Conservation (phyloP, 2,113 vertebrate genomes). For the Pachyramphus minor region DNA sequence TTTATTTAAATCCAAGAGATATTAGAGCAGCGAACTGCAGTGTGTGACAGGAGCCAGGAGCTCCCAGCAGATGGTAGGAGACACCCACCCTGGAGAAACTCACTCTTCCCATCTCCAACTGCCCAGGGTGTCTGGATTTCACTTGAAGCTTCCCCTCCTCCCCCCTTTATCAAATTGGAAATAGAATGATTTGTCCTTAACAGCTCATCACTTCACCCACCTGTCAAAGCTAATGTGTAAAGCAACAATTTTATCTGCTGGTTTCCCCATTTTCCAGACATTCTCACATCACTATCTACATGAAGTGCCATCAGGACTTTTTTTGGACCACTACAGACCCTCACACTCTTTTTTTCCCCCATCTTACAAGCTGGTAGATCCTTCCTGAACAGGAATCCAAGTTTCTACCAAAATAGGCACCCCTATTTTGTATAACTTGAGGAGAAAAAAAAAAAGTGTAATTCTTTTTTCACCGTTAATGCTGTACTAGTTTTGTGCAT, state of each 20-base stretch:
- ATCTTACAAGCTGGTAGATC: neutral
- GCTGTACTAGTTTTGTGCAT: neutral
- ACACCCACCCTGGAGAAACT: neutral
- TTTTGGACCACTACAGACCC: neutral
- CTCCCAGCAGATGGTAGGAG: neutral
- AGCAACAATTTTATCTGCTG: neutral
- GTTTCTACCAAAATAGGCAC: neutral
- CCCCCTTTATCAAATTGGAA: neutral
- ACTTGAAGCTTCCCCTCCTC: neutral
- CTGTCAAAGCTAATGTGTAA: neutral
- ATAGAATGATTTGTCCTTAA: neutral
- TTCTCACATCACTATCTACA: neutral
- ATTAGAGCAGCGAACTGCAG: neutral
- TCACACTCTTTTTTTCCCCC: neutral
- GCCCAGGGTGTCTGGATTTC: neutral
- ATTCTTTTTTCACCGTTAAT: neutral
- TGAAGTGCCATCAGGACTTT: neutral
- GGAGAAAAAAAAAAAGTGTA: accelerated
- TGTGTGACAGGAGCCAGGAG: neutral
- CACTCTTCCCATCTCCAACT: neutral
- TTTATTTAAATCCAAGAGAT: neutral
- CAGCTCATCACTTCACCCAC: neutral
- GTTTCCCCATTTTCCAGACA: neutral
- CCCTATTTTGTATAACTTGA: neutral
- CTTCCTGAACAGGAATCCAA: neutral